These are phyloP conservation scores for silkworm (Bombyx mori) DNA, from an alignment of 1,140 invertebrate genomes.

Conservation along the genomic window DNA sequence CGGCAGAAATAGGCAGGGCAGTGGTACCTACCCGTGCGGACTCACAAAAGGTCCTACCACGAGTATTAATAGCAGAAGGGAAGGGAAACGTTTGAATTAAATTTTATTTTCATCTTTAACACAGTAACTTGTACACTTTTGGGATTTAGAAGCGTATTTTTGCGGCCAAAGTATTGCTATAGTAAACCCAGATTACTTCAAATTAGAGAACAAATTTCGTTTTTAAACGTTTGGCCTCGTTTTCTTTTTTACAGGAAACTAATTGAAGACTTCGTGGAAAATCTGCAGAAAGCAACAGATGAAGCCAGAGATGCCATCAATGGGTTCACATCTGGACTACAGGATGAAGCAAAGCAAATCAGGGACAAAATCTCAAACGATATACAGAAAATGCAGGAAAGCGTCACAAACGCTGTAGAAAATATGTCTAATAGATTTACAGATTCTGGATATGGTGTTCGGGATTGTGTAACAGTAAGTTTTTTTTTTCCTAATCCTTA, in stretches of 20 bases:
- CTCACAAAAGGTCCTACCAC: no score
- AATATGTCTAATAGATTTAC: slow-evolving; percentile 26
- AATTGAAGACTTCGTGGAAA: slow-evolving; percentile 32
- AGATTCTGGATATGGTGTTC: slow-evolving; percentile 22
- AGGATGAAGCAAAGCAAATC: slow-evolving; percentile 26
- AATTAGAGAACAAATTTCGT: no score
- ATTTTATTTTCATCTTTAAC: no score
- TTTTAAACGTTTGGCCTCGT: no score
- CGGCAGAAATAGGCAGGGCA: no score
- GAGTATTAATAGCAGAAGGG: no score
- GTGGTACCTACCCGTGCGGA: no score
- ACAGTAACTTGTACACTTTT: no score
- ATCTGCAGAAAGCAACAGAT: slow-evolving; percentile 27
- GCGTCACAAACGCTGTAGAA: slow-evolving; percentile 27
- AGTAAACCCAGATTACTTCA: no score
- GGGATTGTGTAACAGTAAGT: slow-evolving; percentile 45
- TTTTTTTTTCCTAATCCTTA: not conserved
- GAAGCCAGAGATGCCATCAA: slow-evolving; percentile 32
- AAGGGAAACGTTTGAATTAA: no score
- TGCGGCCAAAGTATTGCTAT: no score
- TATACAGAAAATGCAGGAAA: slow-evolving; percentile 24
- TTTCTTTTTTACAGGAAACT: slow-evolving; percentile 24
- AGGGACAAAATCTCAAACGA: slow-evolving; percentile 27
- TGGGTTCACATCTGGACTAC: slow-evolving; percentile 28
- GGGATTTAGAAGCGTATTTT: no score